Base-by-base conservation (phyloP, 2,797 vertebrate species). In the Rhinichthys osculus region DNA sequence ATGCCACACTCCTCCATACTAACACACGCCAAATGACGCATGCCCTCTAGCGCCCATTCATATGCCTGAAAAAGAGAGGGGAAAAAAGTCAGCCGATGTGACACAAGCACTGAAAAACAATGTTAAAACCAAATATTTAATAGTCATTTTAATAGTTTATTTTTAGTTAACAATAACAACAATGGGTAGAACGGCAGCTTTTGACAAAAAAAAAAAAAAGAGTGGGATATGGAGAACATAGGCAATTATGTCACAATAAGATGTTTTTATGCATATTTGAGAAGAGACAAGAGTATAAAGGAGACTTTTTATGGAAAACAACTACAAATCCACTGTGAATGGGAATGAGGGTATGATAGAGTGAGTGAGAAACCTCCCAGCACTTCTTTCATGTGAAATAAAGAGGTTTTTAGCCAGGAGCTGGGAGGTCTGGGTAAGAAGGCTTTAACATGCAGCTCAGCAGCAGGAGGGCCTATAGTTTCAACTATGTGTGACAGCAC, bases 41-140 rank as follows among this genome's bases (percentile, higher is more conserved):
- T 96, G 1, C 97, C 97, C 88, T 97, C 96, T 92, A 97, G 86
- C 0, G 97, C 96, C 97, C 97, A 98, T 66, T 94, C 94, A 1
- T 96, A 96, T 0, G 96, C 96, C 97, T 97, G 91, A 21, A 59
- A 91, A 81, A 89, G 77, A 86, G 59, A 86, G 35, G 84, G 5
- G 70, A 70, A 81, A 69, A 72, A 8, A 30, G 73, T 47, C 33
- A 66, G 40, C 5, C 0, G 16, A 57, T 79, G 57, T 57, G 35
- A 72, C 11, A 70, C 16, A 64, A 23, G 23, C 38, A 74, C 3
- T 64, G 30, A 76, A 52, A 66, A 69, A 52, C 59, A 69, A 81
- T 13, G 5, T 13, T 33, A 52, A 54, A 78, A 30, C 5, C 23
- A 27, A 44, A 50, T 74, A 27, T 74, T 27, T 50, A 16, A 50